These are phyloP conservation scores for Cydia amplana DNA, from an alignment of 1,140 invertebrate species.

Conservation along the genomic window DNA sequence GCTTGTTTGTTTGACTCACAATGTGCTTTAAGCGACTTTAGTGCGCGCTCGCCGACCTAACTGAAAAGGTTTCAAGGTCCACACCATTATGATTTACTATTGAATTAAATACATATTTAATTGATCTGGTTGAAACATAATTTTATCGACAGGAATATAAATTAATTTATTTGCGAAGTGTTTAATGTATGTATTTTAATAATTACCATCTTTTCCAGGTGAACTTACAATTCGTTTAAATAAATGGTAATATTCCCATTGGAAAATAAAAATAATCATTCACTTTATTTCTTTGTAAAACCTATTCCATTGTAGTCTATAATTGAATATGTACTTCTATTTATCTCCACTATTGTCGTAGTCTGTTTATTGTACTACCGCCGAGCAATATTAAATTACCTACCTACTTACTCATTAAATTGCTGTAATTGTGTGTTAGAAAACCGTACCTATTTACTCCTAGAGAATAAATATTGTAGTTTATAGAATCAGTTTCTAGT, in stretches of 20 bases:
- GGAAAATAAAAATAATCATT: constrained; percentile 39
- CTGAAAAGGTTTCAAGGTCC: constrained; percentile 25
- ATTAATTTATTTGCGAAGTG: constrained; percentile 37
- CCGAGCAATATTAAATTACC: constrained; percentile 51
- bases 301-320: constrained; percentile 34
- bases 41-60: not conserved
- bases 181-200: constrained; percentile 32
- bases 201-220: constrained; percentile 44
- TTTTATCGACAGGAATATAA: not conserved
- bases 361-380: constrained; percentile 46
- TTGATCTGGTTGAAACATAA: not conserved
- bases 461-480: constrained; percentile 56
- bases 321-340: constrained; percentile 50
- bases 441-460: constrained; percentile 49
- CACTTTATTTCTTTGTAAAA: constrained; percentile 36
- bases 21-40: constrained; percentile 56
- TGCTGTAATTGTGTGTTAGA: constrained; percentile 66
- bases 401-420: constrained; percentile 37
- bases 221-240: constrained; percentile 37
- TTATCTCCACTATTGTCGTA: constrained; percentile 59
- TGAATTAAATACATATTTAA: not conserved
- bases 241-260: constrained; percentile 42
- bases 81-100: constrained; percentile 9
- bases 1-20: constrained; percentile 65
- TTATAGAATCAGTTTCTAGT: constrained; percentile 58